Conservation (phyloP, 2,888 invertebrate species). For the Agriopis marginaria region DNA sequence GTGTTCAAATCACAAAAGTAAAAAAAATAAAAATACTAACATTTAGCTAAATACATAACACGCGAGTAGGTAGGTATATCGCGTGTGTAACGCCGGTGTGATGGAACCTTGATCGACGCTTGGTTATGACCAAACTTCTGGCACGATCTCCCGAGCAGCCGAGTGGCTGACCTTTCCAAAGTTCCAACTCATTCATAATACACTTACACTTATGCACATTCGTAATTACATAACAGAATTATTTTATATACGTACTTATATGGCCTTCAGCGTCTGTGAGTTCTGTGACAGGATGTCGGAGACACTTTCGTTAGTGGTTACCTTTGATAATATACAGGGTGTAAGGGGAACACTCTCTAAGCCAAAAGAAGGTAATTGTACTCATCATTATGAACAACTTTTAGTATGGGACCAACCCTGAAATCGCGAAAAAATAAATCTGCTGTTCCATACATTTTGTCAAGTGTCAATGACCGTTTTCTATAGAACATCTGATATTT, state of each 20-base stretch:
- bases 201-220: not conserved
- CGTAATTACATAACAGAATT: not conserved
- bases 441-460: too few species aligned
- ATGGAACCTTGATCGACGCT: slow-evolving; percentile 14
- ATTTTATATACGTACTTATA: not conserved
- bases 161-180: slow-evolving; percentile 7
- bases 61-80: not conserved
- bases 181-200: not conserved
- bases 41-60: not conserved
- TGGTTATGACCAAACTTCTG: slow-evolving; percentile 6
- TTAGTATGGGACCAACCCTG: too few species aligned
- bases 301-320: not conserved
- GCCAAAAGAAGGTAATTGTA: too few species aligned
- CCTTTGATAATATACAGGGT: too few species aligned
- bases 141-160: slow-evolving; percentile 8
- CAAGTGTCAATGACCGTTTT: too few species aligned
- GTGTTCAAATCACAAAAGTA: too few species aligned
- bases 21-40: too few species aligned
- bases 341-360: too few species aligned
- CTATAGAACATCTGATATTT: too few species aligned
- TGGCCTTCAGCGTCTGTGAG: not conserved
- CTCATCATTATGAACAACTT: too few species aligned
- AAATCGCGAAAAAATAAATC: too few species aligned
- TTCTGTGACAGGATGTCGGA: not conserved
- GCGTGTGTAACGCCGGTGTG: not conserved